Evolutionary conservation across 2,888 invertebrate genomes (phyloP), one percentile per base, ranked within the genome.

Genomic region (Terebella lapidaria): DNA sequence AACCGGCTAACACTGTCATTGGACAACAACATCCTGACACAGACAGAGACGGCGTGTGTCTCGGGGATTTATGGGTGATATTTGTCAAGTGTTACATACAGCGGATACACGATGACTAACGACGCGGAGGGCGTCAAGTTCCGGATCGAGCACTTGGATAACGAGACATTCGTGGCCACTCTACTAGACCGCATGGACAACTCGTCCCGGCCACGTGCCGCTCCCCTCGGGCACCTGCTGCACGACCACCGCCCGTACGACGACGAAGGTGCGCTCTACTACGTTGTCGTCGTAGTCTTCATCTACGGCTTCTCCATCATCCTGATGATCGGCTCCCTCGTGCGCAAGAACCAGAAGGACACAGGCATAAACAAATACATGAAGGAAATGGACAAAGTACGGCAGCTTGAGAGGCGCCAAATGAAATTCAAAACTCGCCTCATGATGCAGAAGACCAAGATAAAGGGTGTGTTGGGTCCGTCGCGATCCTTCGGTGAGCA

Each of bases 271-370:
- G 76, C 77, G 10, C 67, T 77, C 2, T 75, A 74, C 66, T 77
- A 77, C 63, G 77, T 77, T 4, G 71, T 76, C 0, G 76, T 74
- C 24, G 76, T 77, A 22, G 72, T 77, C 27, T 64, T 76, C 57
- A 75, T 77, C 45, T 77, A 76, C 63, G 77, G 75, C 2, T 69
- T 76, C 30, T 76, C 76, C 4, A 76, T 77, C 42, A 75, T 77
- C n/a, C 72, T 77, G 71, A 76, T 77, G 76, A 77, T 77, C 28
- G 76, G 74, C 5, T 76, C 76, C 3, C 73, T 75, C 62, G 73
- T 77, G 45, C 49, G 52, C 28, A 72, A 73, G 57, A 76, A 73
- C 63, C 72, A 74, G 60, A 74, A 74, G 60, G 77, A 77, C 64
- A 72, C 68, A 52, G 75, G 76, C 57, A 67, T 77, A 25, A 58